These are phyloP conservation scores for Chrysaora quinquecirrha DNA, from an alignment of 30 jellyfish, hydroid and myxozoan genomes.

Conservation along the genomic window DNA sequence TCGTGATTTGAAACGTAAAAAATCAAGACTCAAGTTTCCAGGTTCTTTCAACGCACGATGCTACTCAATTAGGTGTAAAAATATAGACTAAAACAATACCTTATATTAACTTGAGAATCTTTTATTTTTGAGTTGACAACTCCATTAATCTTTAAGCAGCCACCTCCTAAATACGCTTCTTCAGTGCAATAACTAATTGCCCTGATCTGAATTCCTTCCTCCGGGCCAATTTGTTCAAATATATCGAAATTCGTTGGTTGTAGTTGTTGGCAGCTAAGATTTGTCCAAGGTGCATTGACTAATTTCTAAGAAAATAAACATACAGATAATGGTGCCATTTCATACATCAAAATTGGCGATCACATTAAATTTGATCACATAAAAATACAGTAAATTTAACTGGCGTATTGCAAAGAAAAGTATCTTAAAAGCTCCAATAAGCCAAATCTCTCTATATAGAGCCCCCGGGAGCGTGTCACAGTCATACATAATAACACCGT, in stretches of 20 bases:
- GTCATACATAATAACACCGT: no score
- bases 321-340: no score
- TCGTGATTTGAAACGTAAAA: background rate
- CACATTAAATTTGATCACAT: no score
- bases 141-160: constrained; percentile 72
- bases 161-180: constrained; percentile 91
- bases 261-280: constrained; percentile 77
- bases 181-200: constrained; percentile 42
- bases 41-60: no score
- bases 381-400: no score
- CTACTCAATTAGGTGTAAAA: no score
- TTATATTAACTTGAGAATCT: constrained; percentile 49
- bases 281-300: constrained; percentile 76
- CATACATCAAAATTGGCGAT: no score
- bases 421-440: background rate
- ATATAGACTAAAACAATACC: constrained; percentile 27
- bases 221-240: constrained; percentile 70
- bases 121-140: constrained; percentile 12
- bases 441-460: no score
- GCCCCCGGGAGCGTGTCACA: no score
- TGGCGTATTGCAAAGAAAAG: background rate
- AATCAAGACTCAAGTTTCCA: no score
- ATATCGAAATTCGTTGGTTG: constrained; percentile 78
- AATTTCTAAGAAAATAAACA: constrained; percentile 17
- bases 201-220: constrained; percentile 38